Base-by-base conservation (phyloP, 2,797 vertebrate species). In the Pseudochirops cupreus region DNA sequence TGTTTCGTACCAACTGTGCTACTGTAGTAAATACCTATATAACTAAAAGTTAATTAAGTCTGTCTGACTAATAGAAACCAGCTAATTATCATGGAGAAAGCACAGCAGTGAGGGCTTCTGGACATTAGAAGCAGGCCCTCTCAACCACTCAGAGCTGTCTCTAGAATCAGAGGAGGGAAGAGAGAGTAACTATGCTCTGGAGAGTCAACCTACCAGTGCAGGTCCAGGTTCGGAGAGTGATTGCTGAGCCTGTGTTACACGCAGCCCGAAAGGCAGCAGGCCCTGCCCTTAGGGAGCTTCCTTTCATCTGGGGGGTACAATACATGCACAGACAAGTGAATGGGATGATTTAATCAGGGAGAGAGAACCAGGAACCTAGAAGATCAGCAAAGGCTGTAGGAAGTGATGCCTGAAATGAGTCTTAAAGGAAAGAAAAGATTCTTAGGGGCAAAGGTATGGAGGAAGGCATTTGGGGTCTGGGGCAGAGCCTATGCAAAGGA, bases 161-260 rank as follows among this genome's bases (percentile, higher is more conserved):
- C n/a, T 39, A 24, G n/a, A 82, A 46, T 46, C 74, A n/a, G 39
- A 82, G 7, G 21, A 82, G n/a, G 74, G 33, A 2, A 46, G 6
- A 39, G n/a, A 82, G 74, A 82, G 18, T 82, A 3, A 10, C 74
- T 46, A 1, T 46, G n/a, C 18, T 21, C 14, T 39, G 67, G 67
- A 39, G 16, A 74, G 2, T 74, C n/a, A 21, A 21, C 6, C 67
- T 39, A 74, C 1, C n/a, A 21, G 33, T 18, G 62, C 6, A 21
- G 5, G 62, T 18, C 58, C 0, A 2, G 12, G 29, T 1, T 12
- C 0, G 29, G 29, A 59, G 3, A 59, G 58, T 11, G 2, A 11
- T 3, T 31, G 58, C 29, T 31, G 29, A 59, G 4, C 31, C 3
- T 67, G 29, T 4, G 11, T 33, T 31, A 33, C 13, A 4, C 33